Conservation (phyloP, 1,140 invertebrate species). For the Venturia canescens region DNA sequence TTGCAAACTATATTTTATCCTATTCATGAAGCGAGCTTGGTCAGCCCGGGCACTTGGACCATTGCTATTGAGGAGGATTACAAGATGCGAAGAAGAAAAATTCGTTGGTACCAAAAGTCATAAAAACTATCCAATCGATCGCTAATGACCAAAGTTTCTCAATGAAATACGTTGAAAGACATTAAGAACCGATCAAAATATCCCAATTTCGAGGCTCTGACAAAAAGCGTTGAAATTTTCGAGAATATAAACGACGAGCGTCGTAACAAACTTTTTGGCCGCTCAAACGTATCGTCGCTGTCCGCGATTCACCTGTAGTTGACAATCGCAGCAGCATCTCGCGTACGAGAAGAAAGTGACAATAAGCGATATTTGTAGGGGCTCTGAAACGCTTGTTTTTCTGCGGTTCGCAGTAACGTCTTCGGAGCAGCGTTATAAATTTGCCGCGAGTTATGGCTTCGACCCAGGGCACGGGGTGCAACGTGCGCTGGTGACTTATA, state of each 20-base stretch:
- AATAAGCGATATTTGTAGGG: conserved; percentile 4
- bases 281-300: background rate
- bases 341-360: background rate
- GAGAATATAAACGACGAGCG: background rate
- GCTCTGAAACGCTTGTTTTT: background rate
- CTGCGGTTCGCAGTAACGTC: conserved; percentile 1
- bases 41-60: background rate
- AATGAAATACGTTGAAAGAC: background rate
- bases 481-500: conserved; percentile 44
- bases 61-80: background rate
- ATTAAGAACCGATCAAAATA: background rate
- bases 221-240: background rate
- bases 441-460: conserved; percentile 62
- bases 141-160: background rate
- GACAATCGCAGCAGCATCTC: background rate
- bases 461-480: conserved; percentile 53
- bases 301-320: background rate
- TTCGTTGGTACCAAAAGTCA: too few species aligned
- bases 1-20: background rate
- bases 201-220: background rate
- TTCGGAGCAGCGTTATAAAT: conserved; percentile 58
- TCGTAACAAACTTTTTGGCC: background rate
- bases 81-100: too few species aligned
- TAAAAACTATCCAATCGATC: too few species aligned
- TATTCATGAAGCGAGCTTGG: background rate